These are phyloP conservation scores for Cephonodes hylas DNA, from an alignment of 2,888 invertebrate species.

Conservation along the genomic window DNA sequence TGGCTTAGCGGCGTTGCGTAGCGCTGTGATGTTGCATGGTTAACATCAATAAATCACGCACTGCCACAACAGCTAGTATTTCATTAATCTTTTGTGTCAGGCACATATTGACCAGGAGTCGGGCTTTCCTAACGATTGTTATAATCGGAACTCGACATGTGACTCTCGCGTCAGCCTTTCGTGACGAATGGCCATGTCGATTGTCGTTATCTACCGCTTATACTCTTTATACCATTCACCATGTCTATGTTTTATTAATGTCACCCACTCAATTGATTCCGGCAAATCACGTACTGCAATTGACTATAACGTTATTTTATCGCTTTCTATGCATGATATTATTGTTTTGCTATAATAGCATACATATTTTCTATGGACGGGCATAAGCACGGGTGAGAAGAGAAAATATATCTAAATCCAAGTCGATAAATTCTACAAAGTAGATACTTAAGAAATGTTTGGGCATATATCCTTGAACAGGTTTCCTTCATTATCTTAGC, in stretches of 20 bases:
- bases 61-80: constrained; percentile 14
- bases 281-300: neutral
- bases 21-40: constrained; percentile 14
- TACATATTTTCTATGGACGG: too few species aligned
- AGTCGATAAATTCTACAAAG: too few species aligned
- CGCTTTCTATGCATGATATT: too few species aligned
- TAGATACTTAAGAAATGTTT: too few species aligned
- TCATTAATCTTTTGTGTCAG: constrained; percentile 18
- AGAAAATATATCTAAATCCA: too few species aligned
- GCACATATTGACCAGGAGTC: constrained; percentile 7
- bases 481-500: too few species aligned
- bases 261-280: neutral
- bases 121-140: neutral
- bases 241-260: neutral
- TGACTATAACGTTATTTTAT: too few species aligned
- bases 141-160: neutral
- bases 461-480: too few species aligned
- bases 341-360: too few species aligned
- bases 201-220: neutral
- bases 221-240: neutral
- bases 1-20: neutral
- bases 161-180: constrained; percentile 4
- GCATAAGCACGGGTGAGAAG: too few species aligned
- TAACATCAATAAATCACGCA: constrained; percentile 19
- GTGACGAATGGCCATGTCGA: neutral